Conservation (phyloP, 2,113 vertebrate species). For the Rhea pennata region DNA sequence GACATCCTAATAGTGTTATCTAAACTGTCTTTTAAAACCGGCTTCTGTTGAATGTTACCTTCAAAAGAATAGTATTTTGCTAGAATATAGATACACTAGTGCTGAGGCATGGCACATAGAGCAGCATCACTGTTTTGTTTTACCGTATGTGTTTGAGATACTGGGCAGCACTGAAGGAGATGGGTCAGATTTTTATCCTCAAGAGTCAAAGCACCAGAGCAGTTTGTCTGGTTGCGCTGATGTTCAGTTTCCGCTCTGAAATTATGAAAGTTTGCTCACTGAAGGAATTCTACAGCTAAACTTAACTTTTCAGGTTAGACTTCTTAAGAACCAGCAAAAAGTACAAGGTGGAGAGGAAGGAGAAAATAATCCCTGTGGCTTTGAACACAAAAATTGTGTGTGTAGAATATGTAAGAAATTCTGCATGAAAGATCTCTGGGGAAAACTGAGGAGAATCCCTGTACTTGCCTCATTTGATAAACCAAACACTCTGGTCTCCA, state of each 20-base stretch:
- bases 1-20: not conserved
- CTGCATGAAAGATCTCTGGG: not conserved
- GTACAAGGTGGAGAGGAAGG: not conserved
- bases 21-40: not conserved
- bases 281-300: not conserved
- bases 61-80: not conserved
- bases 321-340: not conserved
- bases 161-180: not conserved
- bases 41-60: not conserved
- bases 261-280: not conserved
- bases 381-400: not conserved
- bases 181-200: not conserved
- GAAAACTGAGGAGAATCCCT: not conserved
- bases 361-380: not conserved
- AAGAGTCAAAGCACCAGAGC: not conserved
- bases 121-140: not conserved
- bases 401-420: not conserved
- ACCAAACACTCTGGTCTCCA: not conserved
- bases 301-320: not conserved
- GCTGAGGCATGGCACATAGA: not conserved
- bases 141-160: not conserved
- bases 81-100: not conserved
- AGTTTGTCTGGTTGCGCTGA: not conserved
- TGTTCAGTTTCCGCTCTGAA: not conserved
- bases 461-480: not conserved